Evolutionary conservation across 2,113 vertebrate genomes (phyloP).

Genomic region (Corapipo altera): DNA sequence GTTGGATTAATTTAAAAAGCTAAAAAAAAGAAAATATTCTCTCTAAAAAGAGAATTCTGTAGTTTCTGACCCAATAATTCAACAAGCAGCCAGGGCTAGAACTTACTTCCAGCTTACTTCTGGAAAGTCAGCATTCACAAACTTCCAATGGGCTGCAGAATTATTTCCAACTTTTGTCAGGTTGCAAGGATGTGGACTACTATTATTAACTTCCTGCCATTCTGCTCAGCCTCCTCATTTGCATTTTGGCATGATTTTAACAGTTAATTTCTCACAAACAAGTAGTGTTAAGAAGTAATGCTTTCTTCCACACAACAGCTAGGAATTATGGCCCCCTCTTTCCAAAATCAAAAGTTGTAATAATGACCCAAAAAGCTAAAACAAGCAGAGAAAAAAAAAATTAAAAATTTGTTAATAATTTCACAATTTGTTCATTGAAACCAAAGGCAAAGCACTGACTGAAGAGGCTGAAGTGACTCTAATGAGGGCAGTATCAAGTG

Average conservation of each 20-base stretch:
- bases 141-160: neutral
- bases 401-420: neutral
- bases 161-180: neutral
- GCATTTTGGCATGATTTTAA: constrained; percentile 52
- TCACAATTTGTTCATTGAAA: neutral
- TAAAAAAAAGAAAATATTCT: too few species aligned
- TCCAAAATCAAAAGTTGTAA: neutral
- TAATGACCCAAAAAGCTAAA: neutral
- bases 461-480: neutral
- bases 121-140: neutral
- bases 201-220: constrained; percentile 35
- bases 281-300: constrained; percentile 6
- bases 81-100: neutral
- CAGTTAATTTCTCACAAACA: constrained; percentile 44
- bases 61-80: neutral
- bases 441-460: neutral
- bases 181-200: neutral
- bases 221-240: constrained; percentile 28
- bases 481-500: neutral
- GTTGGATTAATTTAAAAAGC: neutral
- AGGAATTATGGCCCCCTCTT: neutral
- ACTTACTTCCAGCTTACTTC: too few species aligned
- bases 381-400: neutral
- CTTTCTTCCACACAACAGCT: neutral
- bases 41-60: neutral